Conservation (phyloP, 2,113 vertebrate genomes). For the Alligator mississippiensis region DNA sequence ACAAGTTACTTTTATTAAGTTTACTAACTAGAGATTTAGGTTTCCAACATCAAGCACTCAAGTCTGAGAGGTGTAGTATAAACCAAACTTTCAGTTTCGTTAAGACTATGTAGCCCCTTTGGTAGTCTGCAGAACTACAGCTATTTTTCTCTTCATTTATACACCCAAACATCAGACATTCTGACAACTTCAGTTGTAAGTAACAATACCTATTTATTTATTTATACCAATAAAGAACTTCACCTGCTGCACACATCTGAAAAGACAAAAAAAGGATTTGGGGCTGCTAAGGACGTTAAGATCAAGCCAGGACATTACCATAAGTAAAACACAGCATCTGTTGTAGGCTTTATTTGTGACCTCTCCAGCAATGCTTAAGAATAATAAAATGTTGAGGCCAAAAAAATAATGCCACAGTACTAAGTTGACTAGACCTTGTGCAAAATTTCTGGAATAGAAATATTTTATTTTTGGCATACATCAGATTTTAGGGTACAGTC, state of each 20-base stretch:
- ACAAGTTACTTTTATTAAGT: not conserved
- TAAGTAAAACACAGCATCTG: no score
- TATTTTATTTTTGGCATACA: conserved; percentile 3
- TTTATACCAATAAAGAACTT: not conserved
- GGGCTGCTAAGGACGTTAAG: not conserved
- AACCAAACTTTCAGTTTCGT: not conserved
- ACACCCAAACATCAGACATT: not conserved
- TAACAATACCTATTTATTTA: not conserved
- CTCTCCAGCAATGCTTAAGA: not conserved
- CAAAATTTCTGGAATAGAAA: not conserved
- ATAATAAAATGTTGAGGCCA: not conserved
- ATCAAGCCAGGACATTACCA: not conserved
- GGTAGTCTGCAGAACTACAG: not conserved
- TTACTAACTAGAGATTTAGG: not conserved
- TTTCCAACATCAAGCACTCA: not conserved
- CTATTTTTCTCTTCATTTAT: not conserved
- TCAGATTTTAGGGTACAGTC: not conserved
- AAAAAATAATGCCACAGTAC: not conserved
- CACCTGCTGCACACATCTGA: not conserved
- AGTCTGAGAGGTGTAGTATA: not conserved
- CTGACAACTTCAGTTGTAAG: not conserved
- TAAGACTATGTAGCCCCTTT: not conserved
- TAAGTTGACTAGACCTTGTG: conserved; percentile 8
- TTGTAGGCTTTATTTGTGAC: not conserved
- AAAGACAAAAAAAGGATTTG: not conserved